Base-by-base conservation (phyloP, 2,888 invertebrate species). In the Megastigmus dorsalis region DNA sequence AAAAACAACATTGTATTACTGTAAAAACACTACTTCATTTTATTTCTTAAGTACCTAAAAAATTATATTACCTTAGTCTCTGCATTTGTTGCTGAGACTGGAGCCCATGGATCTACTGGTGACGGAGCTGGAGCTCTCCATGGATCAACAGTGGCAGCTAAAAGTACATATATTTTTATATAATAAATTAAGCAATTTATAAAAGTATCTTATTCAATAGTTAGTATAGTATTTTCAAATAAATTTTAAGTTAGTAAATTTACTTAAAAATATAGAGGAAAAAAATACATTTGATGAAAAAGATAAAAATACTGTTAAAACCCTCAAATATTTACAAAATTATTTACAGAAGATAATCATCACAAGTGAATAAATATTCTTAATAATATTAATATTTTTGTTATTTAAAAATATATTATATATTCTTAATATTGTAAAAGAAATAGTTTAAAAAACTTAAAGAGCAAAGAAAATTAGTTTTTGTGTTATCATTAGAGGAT, bases 101-200 rank as follows among this genome's bases (percentile, higher is more conserved):
- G 85, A 62, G 90, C 89, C 91, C 91, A 91, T 5, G 91, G 91
- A 82, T 91, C 91, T 55, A 85, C 82, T 62, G 83, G 83, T 62
- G 80, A 80, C 38, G 78, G 77, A 59, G 78, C 79, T 63, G 81
- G 83, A 73, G 82, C 82, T 82, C 80, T 85, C 86, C 85, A 88
- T 30, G 86, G 87, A 78, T 88, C 87, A 69, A 83, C 82, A 45
- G 86, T 78, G 66, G 86, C 84, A 57, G 86, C 86, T 85, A 69
- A 75, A 81, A 84, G 80, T 59, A 45, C 9, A 54, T 2, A 9
- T 41, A 41, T n/a, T 52, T 50, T 10, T 6, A n/a, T 26, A 10
- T 54, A 55, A 45, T 26, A 41, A 59, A 52, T 41, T n/a, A 15
- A 6, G 20, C 1, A 38, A n/a, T 48, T 48, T 9, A 20, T n/a